A percentile compares a stretch with the other conserved stretches of the same genome.
Evolutionary conservation across 1,140 invertebrate species (phyloP).

Genomic region (Drosophila saltans): DNA sequence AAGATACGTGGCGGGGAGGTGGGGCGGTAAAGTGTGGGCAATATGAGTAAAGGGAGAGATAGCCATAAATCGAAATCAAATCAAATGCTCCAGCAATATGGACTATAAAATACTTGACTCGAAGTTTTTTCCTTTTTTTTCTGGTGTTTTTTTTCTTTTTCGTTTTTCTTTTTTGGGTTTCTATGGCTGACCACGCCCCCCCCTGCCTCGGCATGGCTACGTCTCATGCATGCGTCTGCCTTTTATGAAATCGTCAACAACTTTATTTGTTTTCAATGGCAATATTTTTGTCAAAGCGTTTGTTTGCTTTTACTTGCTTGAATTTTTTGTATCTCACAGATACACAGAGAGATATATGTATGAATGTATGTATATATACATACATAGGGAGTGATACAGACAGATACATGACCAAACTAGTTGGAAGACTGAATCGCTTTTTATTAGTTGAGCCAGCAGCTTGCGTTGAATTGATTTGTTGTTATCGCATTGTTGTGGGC

Average conservation of each 20-base stretch:
- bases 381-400: slow-evolving; percentile 30
- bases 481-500: slow-evolving; percentile 77
- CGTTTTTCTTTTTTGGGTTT: background rate
- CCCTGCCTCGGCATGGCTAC: slow-evolving; percentile 3
- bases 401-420: slow-evolving; percentile 44
- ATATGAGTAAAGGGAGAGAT: slow-evolving; percentile 38
- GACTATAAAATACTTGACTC: slow-evolving; percentile 66
- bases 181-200: slow-evolving; percentile 29
- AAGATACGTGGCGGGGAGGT: background rate
- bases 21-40: no score
- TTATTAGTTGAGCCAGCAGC: slow-evolving; percentile 81
- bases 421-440: slow-evolving; percentile 60
- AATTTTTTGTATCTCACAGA: background rate
- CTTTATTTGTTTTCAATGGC: slow-evolving; percentile 81
- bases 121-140: slow-evolving; percentile 32
- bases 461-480: slow-evolving; percentile 81
- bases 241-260: slow-evolving; percentile 80
- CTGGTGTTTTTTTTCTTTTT: slow-evolving; percentile 6
- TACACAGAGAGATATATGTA: slow-evolving; percentile 9
- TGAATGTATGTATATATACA: background rate
- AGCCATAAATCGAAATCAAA: slow-evolving; percentile 74
- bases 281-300: slow-evolving; percentile 64
- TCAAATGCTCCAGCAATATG: slow-evolving; percentile 63
- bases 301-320: background rate
- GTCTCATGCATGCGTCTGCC: slow-evolving; percentile 24